phyloP scores from a whole-genome alignment of 64 coral and sea anemone genomes.

The Montipora efflorescens region DNA sequence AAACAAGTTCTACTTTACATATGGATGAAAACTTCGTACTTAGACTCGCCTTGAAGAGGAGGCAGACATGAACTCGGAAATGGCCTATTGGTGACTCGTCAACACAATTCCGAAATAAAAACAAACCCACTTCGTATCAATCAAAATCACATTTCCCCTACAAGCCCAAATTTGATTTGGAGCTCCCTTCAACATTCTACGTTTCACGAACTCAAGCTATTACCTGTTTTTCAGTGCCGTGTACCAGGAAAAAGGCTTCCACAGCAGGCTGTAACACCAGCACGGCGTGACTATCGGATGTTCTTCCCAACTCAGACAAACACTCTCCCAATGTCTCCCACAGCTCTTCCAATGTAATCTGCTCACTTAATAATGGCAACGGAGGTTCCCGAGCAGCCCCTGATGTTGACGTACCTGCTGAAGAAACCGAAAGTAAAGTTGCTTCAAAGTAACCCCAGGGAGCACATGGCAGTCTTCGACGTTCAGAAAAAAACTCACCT shows the following conservation, averaged over 20 bases:
- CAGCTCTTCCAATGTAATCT: slow-evolving; percentile 85
- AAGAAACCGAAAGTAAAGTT: neutral
- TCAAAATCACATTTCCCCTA: no score
- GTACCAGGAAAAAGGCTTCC: slow-evolving; percentile 96
- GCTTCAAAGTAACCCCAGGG: no score
- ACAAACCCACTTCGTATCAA: no score
- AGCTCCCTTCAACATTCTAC: neutral
- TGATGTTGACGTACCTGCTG: slow-evolving; percentile 24
- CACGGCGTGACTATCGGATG: slow-evolving; percentile 93
- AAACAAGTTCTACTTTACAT: no score
- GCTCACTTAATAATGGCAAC: slow-evolving; percentile 81
- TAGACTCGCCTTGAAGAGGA: no score
- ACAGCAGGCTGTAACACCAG: slow-evolving; percentile 95
- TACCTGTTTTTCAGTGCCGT: slow-evolving; percentile 90
- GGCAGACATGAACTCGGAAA: no score
- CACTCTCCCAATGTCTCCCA: slow-evolving; percentile 97
- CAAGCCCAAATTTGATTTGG: neutral
- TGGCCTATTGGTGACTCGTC: no score
- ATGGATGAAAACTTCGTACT: no score
- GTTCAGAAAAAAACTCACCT: neutral
- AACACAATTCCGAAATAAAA: no score
- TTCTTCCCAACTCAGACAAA: slow-evolving; percentile 86
- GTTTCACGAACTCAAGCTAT: neutral
- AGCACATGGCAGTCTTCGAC: neutral
- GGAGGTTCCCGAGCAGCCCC: slow-evolving; percentile 46